A percentile compares a stretch with the other conserved stretches of the same genome.
Conservation (phyloP, 2,797 vertebrate species). For the Betta splendens region DNA sequence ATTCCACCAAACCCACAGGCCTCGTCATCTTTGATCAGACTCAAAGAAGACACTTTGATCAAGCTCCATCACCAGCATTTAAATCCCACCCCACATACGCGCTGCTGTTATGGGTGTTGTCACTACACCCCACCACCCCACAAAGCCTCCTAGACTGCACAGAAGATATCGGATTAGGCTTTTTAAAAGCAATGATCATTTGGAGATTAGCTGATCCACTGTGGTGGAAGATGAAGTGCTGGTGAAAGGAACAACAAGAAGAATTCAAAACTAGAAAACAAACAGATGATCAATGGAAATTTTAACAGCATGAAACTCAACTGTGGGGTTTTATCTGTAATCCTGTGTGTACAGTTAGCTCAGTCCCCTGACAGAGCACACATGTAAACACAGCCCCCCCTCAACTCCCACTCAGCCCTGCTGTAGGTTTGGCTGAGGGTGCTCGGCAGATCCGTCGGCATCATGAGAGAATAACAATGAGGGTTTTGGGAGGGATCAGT, state of each 20-base stretch:
- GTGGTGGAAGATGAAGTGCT: neutral
- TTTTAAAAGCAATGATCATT: no score
- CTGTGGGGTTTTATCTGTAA: conserved; percentile 52
- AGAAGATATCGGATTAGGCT: no score
- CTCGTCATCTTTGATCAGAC: conserved; percentile 61
- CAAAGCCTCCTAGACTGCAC: conserved; percentile 27
- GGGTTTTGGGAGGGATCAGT: conserved; percentile 77
- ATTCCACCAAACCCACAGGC: conserved; percentile 48
- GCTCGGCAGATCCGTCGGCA: conserved; percentile 71
- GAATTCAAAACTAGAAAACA: neutral
- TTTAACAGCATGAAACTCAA: conserved; percentile 31
- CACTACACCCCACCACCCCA: conserved; percentile 29
- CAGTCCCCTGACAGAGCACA: conserved; percentile 61
- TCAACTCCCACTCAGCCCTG: conserved; percentile 62
- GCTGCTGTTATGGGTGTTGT: conserved; percentile 28
- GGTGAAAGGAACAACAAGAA: neutral
- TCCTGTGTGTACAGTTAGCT: conserved; percentile 63
- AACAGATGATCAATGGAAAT: conserved; percentile 22
- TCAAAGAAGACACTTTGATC: conserved; percentile 62
- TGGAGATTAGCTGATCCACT: conserved; percentile 1
- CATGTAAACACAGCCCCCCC: conserved; percentile 62
- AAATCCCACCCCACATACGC: conserved; percentile 57
- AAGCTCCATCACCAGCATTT: conserved; percentile 53
- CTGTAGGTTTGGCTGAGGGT: conserved; percentile 73
- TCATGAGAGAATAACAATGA: conserved; percentile 80